Percentiles rank a stretch among this genome's conserved stretches.
Conservation (phyloP, 2,797 vertebrate genomes). For the Phyllotis vaccarum region DNA sequence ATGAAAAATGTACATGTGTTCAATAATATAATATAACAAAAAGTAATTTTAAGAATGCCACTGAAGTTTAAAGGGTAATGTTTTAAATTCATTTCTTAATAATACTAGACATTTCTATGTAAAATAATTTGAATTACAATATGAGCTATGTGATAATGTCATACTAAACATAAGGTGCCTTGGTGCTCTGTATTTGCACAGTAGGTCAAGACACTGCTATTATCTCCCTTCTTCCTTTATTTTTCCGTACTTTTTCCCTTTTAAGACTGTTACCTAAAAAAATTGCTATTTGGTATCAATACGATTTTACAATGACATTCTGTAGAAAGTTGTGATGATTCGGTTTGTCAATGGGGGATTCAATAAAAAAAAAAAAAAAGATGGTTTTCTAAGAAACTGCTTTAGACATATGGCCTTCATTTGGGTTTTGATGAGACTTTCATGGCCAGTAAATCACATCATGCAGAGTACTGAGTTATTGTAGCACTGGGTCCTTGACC, state of each 20-base stretch:
- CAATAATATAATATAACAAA: background rate
- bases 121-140: conserved; percentile 18
- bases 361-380: background rate
- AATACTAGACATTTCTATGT: background rate
- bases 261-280: background rate
- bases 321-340: background rate
- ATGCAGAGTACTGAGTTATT: background rate
- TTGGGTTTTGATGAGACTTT: conserved; percentile 38
- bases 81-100: background rate
- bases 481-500: background rate
- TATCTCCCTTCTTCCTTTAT: background rate
- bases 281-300: background rate
- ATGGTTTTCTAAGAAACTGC: background rate
- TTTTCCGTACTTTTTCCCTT: background rate
- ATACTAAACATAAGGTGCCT: background rate
- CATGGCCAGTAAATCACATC: conserved; percentile 33
- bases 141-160: background rate
- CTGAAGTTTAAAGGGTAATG: background rate
- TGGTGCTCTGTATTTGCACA: background rate
- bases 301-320: background rate
- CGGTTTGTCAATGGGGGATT: background rate
- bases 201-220: background rate
- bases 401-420: conserved; percentile 31
- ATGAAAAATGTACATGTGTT: background rate
- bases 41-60: background rate